These are phyloP conservation scores for Cepaea hortensis DNA, from an alignment of 2,888 invertebrate species.

Conservation along the genomic window DNA sequence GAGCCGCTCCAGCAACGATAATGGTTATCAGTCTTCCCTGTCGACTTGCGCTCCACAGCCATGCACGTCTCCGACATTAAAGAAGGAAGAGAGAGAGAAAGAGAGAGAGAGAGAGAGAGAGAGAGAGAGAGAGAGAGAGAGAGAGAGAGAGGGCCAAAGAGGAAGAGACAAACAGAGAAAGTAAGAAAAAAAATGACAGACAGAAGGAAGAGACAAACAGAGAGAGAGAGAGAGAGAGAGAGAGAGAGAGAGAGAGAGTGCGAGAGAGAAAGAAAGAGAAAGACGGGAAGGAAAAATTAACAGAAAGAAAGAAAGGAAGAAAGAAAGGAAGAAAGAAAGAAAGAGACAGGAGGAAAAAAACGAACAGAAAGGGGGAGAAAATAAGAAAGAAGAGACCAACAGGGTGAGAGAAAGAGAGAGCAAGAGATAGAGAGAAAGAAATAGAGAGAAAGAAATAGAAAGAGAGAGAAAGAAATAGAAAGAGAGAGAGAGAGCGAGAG, in stretches of 20 bases:
- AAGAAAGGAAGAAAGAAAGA: neutral
- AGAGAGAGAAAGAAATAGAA: too few relatives aligned
- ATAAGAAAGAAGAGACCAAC: neutral
- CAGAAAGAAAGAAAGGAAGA: slow-evolving; percentile 5
- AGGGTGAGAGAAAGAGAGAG: too few relatives aligned
- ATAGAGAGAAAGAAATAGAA: too few relatives aligned
- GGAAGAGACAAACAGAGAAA: neutral
- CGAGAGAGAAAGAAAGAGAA: slow-evolving; percentile 10
- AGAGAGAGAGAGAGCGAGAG: neutral
- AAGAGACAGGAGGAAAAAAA: slow-evolving; percentile 24
- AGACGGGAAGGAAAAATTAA: neutral
- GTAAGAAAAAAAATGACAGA: neutral
- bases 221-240: neutral
- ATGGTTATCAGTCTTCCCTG: too few relatives aligned
- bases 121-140: neutral
- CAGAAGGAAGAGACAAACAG: neutral
- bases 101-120: neutral
- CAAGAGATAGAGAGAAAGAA: too few relatives aligned
- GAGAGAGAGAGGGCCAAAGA: neutral
- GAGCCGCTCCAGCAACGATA: too few relatives aligned
- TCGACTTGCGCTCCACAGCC: too few relatives aligned
- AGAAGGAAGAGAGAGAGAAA: neutral
- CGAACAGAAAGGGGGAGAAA: slow-evolving; percentile 2
- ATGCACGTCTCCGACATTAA: too few relatives aligned
- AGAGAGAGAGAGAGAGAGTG: neutral